Conservation (phyloP, 2,113 vertebrate genomes). For the Laterallus jamaicensis region DNA sequence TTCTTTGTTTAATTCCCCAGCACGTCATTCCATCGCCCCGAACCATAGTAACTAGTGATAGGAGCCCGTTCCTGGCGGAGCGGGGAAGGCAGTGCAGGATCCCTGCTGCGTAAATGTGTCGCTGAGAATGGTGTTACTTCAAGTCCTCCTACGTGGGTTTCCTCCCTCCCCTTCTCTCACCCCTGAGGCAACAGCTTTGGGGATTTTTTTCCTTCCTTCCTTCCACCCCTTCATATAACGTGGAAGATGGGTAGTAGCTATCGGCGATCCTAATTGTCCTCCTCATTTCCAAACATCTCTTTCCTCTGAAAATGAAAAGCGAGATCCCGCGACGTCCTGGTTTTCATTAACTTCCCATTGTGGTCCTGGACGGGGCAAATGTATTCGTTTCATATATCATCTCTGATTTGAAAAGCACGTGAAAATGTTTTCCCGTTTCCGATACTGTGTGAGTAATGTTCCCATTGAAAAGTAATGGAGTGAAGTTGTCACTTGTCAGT, state of each 20-base stretch:
- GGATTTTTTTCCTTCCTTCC: background rate
- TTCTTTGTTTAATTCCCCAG: conserved; percentile 58
- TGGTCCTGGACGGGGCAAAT: conserved; percentile 15
- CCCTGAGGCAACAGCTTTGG: background rate
- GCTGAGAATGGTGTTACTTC: background rate
- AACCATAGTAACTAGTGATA: conserved; percentile 62
- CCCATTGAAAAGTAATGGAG: conserved; percentile 82
- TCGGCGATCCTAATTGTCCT: background rate
- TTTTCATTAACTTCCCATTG: background rate
- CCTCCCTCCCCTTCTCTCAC: background rate
- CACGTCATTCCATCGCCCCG: conserved; percentile 53
- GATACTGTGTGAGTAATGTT: conserved; percentile 80
- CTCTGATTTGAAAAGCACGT: conserved; percentile 72
- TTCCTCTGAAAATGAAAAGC: background rate
- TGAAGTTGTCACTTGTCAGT: conserved; percentile 83
- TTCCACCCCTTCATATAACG: background rate
- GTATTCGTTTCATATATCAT: conserved; percentile 69
- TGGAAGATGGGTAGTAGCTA: background rate
- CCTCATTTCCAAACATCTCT: background rate
- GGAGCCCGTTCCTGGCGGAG: background rate
- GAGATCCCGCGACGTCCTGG: background rate
- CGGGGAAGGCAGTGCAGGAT: background rate
- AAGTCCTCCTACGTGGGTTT: background rate
- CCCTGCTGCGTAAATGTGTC: background rate
- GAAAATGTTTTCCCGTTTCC: conserved; percentile 79